Percentiles rank a stretch among this genome's conserved stretches.
phyloP scores from a whole-genome alignment of 2,113 vertebrate genomes.

The Epinephelus cyanopodus region DNA sequence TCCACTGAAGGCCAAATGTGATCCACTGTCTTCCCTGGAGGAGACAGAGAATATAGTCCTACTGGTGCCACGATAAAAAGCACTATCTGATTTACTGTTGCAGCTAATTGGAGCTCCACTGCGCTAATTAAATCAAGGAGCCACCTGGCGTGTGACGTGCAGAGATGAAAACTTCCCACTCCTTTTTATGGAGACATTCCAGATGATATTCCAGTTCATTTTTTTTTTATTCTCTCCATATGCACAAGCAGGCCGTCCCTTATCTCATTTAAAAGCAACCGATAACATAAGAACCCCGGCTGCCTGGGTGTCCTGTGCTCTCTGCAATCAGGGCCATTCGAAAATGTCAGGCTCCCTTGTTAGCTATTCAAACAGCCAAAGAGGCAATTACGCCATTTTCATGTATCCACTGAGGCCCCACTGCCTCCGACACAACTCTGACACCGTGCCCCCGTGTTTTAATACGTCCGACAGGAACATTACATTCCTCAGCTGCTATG shows the following conservation, averaged over 20 bases:
- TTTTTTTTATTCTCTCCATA: conserved; percentile 14
- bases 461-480: conserved; percentile 83
- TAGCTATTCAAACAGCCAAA: conserved; percentile 89
- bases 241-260: conserved; percentile 20
- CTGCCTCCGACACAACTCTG: conserved; percentile 84
- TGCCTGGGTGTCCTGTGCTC: conserved; percentile 78
- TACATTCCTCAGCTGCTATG: conserved; percentile 85
- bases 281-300: conserved; percentile 31
- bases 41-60: conserved; percentile 36
- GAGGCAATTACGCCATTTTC: conserved; percentile 88
- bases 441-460: conserved; percentile 85
- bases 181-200: conserved; percentile 46
- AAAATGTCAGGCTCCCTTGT: conserved; percentile 90
- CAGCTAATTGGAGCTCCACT: conserved; percentile 68
- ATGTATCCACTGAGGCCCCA: conserved; percentile 84
- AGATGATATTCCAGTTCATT: conserved; percentile 37
- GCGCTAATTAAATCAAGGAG: conserved; percentile 78
- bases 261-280: conserved; percentile 77
- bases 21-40: conserved; percentile 46
- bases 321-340: conserved; percentile 83
- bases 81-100: conserved; percentile 66
- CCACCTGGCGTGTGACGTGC: conserved; percentile 57
- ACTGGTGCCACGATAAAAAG: conserved; percentile 62
- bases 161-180: conserved; percentile 40
- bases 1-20: conserved; percentile 26